Conservation (phyloP, 2,888 invertebrate species). For the Melieria omissa region DNA sequence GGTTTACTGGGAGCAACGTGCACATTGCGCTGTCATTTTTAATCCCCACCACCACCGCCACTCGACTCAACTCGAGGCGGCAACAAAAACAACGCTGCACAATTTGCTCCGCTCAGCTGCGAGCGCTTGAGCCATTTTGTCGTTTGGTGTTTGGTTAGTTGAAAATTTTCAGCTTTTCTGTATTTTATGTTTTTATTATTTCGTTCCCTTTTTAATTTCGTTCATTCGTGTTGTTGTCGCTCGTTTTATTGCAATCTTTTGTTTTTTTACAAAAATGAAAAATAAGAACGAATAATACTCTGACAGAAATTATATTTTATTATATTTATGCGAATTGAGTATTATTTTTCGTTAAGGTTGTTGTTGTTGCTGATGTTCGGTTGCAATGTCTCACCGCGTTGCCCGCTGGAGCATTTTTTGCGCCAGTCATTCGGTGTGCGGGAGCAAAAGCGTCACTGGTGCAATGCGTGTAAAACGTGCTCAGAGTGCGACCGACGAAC, state of each 20-base stretch:
- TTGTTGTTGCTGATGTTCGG: constrained; percentile 7
- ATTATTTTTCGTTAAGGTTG: constrained; percentile 35
- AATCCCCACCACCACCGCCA: constrained; percentile 21
- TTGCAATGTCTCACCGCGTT: neutral
- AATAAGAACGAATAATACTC: constrained; percentile 28
- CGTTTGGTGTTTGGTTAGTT: neutral
- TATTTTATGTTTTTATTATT: neutral
- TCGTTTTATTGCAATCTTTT: constrained; percentile 14
- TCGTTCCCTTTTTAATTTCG: neutral
- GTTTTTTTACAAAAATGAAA: constrained; percentile 25
- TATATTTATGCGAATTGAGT: constrained; percentile 44
- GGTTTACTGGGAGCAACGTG: constrained; percentile 12
- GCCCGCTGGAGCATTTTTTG: neutral
- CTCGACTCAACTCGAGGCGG: constrained; percentile 12
- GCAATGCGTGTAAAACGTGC: neutral
- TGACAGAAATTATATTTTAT: constrained; percentile 47
- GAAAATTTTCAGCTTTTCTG: neutral
- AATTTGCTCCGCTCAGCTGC: constrained; percentile 1
- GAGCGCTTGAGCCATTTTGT: constrained; percentile 9
- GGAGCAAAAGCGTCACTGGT: too few relatives aligned
- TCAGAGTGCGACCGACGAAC: neutral
- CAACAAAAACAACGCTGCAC: constrained; percentile 1
- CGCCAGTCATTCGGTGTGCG: neutral
- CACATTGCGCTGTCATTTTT: constrained; percentile 23
- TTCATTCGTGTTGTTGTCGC: constrained; percentile 12